Percentiles rank a stretch among this genome's conserved stretches.
Conservation (phyloP, 2,888 invertebrate genomes). For the Drosophila koepferae region DNA sequence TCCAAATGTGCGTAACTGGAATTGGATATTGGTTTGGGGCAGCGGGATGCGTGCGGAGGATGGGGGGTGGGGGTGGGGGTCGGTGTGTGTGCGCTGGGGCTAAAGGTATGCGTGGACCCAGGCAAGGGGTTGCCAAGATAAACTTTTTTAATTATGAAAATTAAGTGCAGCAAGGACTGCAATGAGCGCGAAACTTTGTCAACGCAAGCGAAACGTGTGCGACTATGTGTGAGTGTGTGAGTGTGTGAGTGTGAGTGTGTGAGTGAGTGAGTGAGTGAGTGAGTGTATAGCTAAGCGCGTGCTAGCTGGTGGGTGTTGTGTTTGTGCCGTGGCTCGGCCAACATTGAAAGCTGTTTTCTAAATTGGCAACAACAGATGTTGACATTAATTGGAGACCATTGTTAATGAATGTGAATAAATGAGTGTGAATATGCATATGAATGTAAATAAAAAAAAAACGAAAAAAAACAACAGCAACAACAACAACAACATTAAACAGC, state of each 20-base stretch:
- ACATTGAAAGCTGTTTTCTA: constrained; percentile 62
- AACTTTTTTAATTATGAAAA: constrained; percentile 79
- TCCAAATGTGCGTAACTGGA: constrained; percentile 65
- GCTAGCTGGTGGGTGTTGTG: constrained; percentile 6
- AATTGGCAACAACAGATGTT: constrained; percentile 65
- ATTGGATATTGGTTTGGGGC: constrained; percentile 39
- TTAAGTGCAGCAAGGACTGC: constrained; percentile 74
- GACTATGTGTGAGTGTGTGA: not conserved
- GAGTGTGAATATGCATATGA: constrained; percentile 35
- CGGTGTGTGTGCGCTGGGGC: too few relatives aligned
- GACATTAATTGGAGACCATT: constrained; percentile 58
- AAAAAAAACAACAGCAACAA: too few relatives aligned
- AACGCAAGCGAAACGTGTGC: constrained; percentile 19
- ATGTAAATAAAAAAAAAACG: constrained; percentile 26
- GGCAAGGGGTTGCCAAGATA: constrained; percentile 66
- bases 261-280: too few relatives aligned
- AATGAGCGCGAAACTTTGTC: constrained; percentile 59
- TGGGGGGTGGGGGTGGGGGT: too few relatives aligned
- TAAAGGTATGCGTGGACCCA: constrained; percentile 3
- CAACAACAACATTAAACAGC: not conserved
- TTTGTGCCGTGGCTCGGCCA: constrained; percentile 23
- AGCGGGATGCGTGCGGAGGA: too few relatives aligned
- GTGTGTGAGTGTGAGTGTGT: not conserved
- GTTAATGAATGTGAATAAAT: constrained; percentile 55
- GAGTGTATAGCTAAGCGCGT: not conserved